Percentiles rank a stretch among this genome's conserved stretches.
phyloP scores from a whole-genome alignment of 1,140 invertebrate species.

The Rhagoletis pomonella region DNA sequence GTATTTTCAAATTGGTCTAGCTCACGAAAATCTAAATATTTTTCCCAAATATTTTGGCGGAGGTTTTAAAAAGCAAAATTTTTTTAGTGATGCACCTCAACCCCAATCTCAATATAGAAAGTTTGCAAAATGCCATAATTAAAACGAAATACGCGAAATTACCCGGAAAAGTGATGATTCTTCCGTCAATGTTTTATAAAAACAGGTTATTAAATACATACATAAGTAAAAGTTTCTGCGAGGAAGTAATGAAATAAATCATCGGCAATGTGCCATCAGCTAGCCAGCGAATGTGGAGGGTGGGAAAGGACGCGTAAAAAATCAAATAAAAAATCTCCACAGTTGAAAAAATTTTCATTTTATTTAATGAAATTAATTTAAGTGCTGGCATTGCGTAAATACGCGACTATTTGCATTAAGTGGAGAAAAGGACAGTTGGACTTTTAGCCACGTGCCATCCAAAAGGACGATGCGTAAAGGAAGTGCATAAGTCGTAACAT shows the following conservation, averaged over 20 bases:
- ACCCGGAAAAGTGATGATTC: no score
- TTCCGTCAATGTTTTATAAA: no score
- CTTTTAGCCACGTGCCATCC: not conserved
- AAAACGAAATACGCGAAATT: no score
- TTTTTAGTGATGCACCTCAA: no score
- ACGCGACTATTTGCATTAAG: not conserved
- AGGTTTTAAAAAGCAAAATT: no score
- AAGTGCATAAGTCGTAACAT: no score
- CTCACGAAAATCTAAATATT: no score
- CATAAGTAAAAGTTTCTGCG: not conserved
- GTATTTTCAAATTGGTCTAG: no score
- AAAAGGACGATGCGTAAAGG: not conserved
- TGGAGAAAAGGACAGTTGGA: not conserved
- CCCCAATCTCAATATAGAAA: no score
- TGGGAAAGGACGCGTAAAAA: not conserved
- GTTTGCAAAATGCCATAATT: no score
- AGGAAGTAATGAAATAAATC: conserved; percentile 16
- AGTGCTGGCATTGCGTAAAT: not conserved
- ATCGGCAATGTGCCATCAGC: not conserved
- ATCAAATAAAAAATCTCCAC: not conserved
- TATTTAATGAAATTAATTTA: conserved; percentile 25
- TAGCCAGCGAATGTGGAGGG: not conserved
- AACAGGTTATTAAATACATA: no score
- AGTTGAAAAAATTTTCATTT: not conserved
- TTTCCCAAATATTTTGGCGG: no score